Base-by-base conservation (phyloP, 1,140 invertebrate genomes). In the Temnothorax nylanderi region DNA sequence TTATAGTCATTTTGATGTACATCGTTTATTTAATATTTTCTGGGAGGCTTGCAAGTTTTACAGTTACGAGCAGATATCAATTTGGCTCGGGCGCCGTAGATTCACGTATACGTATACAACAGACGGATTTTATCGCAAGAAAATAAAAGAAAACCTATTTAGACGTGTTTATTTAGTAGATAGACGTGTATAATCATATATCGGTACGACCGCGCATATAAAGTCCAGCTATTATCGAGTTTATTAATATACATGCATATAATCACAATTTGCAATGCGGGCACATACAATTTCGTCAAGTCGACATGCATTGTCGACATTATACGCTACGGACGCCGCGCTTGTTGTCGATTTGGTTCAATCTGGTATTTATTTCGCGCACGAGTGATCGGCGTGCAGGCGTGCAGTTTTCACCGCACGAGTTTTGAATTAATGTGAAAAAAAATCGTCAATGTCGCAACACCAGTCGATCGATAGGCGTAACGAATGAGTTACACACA, bases 231-330 rank as follows among this genome's bases (percentile, higher is more conserved):
- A 26, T 58, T 41, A 26, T 32, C 6, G 3, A n/a, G 0, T 21
- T 32, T 71, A 34, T 56, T 56, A 75, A 56, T 37, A 75, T 54
- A 13, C 37, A 75, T 54, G 6, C 37, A n/a, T 34, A 37, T 77
- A 41, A 32, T 44, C 32, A 75, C 3, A 18, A 71, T 47, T 26
- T 71, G 41, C 13, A 47, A 65, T 32, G 37, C 32, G 7, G 4
- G 44, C 11, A 18, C 7, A 16, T 11, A 10, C 16, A 11, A 77
- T 77, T 77, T 44, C 5, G 37, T 7, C 7, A 6, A 62, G 13
- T 26, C 51, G 54, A 41, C 26, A 26, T 26, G 26, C 26, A 26
- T 26, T 26, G 26, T 26, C 26, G 1, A 26, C 1, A 26, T 26
- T 26, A 26, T 10, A 69, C n/a, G 18, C 13, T 8, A 21, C 26